A percentile compares a stretch with the other conserved stretches of the same genome.
phyloP scores from a whole-genome alignment of 2,888 invertebrate species.

The Tenthredo scrophulariae region DNA sequence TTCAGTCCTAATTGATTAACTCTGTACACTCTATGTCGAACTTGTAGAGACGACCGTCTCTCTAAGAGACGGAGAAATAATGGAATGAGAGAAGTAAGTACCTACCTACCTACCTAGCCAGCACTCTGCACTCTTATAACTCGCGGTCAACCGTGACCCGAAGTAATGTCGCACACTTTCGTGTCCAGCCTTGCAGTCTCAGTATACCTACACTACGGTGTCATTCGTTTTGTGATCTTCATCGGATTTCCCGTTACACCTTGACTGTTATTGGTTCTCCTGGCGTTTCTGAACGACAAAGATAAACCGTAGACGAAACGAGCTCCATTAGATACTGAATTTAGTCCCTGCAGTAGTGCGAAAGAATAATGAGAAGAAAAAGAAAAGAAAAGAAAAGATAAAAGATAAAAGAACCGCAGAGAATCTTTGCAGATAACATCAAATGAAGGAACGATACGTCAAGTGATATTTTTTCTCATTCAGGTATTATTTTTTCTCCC shows the following conservation, averaged over 20 bases:
- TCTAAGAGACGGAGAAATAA: neutral
- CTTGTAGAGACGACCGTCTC: neutral
- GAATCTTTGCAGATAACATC: neutral
- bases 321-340: neutral
- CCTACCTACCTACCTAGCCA: neutral
- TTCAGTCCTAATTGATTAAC: slow-evolving; percentile 60
- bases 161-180: slow-evolving; percentile 44
- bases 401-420: neutral
- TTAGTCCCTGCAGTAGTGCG: neutral
- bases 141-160: slow-evolving; percentile 45
- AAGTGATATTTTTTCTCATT: neutral
- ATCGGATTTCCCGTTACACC: slow-evolving; percentile 45
- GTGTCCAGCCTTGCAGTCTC: slow-evolving; percentile 1
- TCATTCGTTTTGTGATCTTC: slow-evolving; percentile 47
- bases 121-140: neutral
- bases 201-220: slow-evolving; percentile 4
- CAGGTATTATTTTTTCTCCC: neutral
- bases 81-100: slow-evolving; percentile 16
- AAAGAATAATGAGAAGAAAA: neutral
- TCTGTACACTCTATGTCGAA: slow-evolving; percentile 58
- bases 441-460: neutral
- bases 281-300: neutral
- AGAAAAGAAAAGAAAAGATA: too few species aligned
- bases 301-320: slow-evolving; percentile 12
- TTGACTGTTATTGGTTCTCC: slow-evolving; percentile 39